Percentiles rank a stretch among this genome's conserved stretches.
These are phyloP conservation scores for Otus sunia DNA, from an alignment of 2,113 vertebrate genomes.

Conservation along the genomic window DNA sequence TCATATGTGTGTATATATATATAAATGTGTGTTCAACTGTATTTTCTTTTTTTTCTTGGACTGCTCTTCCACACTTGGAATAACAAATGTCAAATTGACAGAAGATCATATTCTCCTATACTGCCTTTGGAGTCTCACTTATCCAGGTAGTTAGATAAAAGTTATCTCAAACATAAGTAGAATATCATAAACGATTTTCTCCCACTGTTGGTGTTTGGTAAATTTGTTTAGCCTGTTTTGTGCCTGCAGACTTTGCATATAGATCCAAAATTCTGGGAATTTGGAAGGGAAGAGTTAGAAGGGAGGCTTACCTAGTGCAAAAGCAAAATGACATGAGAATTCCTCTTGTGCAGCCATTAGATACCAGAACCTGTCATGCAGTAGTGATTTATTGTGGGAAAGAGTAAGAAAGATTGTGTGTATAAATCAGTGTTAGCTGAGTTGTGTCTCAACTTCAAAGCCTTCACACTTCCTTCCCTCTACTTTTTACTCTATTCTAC, in stretches of 20 bases:
- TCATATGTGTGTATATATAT: neutral
- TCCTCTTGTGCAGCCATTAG: conserved; percentile 11
- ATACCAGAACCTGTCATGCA: neutral
- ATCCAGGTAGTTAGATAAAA: neutral
- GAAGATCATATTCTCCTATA: neutral
- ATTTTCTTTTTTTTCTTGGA: neutral
- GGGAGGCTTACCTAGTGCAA: neutral
- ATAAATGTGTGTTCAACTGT: neutral
- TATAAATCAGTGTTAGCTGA: conserved; percentile 32
- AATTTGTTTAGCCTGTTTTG: neutral
- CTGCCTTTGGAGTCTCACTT: neutral
- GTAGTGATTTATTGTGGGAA: conserved; percentile 45
- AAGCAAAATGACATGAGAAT: neutral
- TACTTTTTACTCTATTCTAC: neutral
- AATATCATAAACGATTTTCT: neutral
- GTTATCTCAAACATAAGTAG: neutral
- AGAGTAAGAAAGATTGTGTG: neutral
- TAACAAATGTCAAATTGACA: neutral
- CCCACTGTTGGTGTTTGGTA: neutral
- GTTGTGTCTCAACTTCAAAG: conserved; percentile 39
- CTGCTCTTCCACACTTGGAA: neutral
- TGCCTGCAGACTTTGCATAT: neutral
- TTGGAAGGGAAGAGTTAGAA: neutral
- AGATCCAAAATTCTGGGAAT: neutral
- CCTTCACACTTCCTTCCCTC: conserved; percentile 16